A percentile compares a stretch with the other conserved stretches of the same genome.
Evolutionary conservation across 2,113 vertebrate genomes (phyloP).

Genomic region (Pitta sordida): DNA sequence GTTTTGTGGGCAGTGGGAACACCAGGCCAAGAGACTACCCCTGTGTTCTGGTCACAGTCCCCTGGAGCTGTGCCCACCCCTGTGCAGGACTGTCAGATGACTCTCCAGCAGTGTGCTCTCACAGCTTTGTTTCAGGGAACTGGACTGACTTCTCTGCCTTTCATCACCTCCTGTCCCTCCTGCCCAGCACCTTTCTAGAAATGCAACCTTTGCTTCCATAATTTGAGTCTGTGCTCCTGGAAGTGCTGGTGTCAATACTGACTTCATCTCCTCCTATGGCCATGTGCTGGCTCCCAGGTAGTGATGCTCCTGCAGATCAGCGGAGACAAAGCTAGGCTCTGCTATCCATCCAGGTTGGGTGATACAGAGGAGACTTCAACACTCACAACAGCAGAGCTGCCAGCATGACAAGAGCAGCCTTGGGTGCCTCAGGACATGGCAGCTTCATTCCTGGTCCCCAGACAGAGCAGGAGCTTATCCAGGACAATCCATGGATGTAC

Average conservation of each 20-base stretch:
- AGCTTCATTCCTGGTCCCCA: not conserved
- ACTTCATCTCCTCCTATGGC: not conserved
- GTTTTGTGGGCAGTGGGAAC: not conserved
- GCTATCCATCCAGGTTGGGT: not conserved
- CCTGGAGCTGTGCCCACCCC: not conserved
- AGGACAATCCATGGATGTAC: not conserved
- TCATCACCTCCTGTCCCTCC: not conserved
- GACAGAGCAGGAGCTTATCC: not conserved
- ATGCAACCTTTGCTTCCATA: fast-evolving
- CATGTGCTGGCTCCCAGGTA: not conserved
- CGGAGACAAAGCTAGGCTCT: not conserved
- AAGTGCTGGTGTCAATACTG: not conserved
- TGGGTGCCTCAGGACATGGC: not conserved
- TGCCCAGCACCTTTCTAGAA: not conserved
- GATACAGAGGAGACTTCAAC: not conserved
- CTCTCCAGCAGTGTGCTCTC: not conserved
- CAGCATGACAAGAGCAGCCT: not conserved
- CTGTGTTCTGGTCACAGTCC: not conserved
- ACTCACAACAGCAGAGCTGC: not conserved
- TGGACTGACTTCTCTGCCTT: not conserved
- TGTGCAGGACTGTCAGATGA: not conserved
- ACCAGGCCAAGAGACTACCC: not conserved
- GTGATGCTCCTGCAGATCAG: fast-evolving
- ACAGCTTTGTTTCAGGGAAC: not conserved
- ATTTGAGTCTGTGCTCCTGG: not conserved